phyloP scores from a whole-genome alignment of 2,797 vertebrate species.

The Dryobates pubescens region DNA sequence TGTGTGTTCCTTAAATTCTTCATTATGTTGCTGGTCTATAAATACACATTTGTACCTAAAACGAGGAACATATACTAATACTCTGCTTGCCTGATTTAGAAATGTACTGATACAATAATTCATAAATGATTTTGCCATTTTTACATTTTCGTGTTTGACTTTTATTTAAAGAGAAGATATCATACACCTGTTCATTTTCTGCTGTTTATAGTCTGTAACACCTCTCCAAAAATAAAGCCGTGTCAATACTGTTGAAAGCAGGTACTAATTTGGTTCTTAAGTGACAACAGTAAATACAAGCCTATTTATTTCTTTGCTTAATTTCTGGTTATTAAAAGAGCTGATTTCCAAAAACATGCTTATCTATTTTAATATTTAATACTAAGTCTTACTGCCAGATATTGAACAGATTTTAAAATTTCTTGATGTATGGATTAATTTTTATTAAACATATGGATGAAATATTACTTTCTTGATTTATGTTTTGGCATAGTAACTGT shows the following conservation, averaged over 20 bases:
- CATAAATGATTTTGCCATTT: neutral
- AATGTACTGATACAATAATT: neutral
- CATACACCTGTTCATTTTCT: neutral
- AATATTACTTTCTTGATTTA: neutral
- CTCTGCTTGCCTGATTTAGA: neutral
- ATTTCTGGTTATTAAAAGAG: neutral
- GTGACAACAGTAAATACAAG: neutral
- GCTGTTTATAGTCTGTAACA: neutral
- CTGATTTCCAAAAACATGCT: neutral
- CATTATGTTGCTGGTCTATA: neutral
- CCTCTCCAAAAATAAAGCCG: neutral
- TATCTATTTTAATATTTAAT: neutral
- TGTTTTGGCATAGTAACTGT: neutral
- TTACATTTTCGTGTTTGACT: neutral
- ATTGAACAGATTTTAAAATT: neutral
- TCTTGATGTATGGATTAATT: neutral
- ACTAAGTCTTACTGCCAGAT: neutral
- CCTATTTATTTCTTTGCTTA: neutral
- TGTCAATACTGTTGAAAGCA: neutral
- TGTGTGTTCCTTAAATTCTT: neutral
- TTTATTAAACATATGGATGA: too few relatives aligned
- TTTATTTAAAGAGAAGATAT: neutral
- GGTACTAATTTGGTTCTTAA: neutral
- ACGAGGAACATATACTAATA: neutral
- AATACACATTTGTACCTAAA: neutral